Evolutionary conservation across 1,140 invertebrate genomes (phyloP).

Genomic region (Sycophaga agraensis): DNA sequence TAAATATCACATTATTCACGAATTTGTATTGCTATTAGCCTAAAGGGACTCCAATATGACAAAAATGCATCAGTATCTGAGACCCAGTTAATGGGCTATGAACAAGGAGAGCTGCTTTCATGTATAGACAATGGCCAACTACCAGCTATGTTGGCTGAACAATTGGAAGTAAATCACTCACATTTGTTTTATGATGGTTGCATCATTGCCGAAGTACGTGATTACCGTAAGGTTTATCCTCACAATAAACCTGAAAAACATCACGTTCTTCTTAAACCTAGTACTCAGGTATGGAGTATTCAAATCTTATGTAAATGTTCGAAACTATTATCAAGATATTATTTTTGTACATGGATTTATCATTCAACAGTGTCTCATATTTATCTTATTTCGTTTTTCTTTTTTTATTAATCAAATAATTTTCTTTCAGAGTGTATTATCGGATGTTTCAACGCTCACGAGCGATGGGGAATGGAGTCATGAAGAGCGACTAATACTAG

Average conservation of each 20-base stretch:
- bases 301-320: too few relatives aligned
- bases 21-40: conserved; percentile 35
- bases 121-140: conserved; percentile 85
- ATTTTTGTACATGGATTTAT: too few relatives aligned
- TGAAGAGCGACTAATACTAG: conserved; percentile 77
- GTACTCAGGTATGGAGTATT: conserved; percentile 85
- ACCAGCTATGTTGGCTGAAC: conserved; percentile 80
- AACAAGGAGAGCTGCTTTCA: conserved; percentile 73
- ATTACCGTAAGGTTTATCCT: conserved; percentile 78
- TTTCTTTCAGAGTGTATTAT: conserved; percentile 67
- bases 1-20: too few relatives aligned
- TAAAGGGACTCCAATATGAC: conserved; percentile 46
- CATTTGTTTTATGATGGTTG: conserved; percentile 89
- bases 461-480: conserved; percentile 70
- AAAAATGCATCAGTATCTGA: conserved; percentile 62
- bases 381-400: not conserved
- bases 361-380: too few relatives aligned
- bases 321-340: too few relatives aligned
- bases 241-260: conserved; percentile 72
- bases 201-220: conserved; percentile 87
- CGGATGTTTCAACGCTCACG: conserved; percentile 71
- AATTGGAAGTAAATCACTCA: conserved; percentile 77
- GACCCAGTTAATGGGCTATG: conserved; percentile 75
- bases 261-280: conserved; percentile 86
- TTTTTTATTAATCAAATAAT: not conserved